A percentile compares a stretch with the other conserved stretches of the same genome.
Conservation (phyloP, 1,140 invertebrate species). For the Anagrus nilaparvatae region DNA sequence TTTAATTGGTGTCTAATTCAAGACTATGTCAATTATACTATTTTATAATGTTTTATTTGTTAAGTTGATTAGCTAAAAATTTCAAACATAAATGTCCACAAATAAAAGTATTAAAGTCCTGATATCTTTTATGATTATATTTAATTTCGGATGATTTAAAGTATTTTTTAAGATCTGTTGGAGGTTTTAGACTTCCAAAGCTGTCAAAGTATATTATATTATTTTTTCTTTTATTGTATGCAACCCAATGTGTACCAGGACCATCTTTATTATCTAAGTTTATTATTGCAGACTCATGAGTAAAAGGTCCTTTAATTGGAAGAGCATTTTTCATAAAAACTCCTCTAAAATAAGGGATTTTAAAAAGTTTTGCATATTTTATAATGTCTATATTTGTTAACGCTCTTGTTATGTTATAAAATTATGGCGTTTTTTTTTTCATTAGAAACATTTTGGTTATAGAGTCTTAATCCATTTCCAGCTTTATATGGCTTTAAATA, state of each 20-base stretch:
- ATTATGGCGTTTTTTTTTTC: conserved; percentile 4
- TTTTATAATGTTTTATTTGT: too few relatives aligned
- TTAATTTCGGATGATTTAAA: too few relatives aligned
- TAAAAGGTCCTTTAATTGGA: conserved; percentile 17
- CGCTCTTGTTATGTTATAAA: conserved; percentile 21
- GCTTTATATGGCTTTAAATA: conserved; percentile 30
- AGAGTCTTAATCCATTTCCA: conserved; percentile 21
- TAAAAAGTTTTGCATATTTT: conserved; percentile 18
- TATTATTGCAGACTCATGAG: conserved; percentile 23
- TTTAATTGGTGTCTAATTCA: too few relatives aligned
- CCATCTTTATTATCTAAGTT: conserved; percentile 24
- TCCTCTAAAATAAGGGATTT: conserved; percentile 24
- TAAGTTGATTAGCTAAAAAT: conserved; percentile 12
- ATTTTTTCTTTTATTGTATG: conserved; percentile 23
- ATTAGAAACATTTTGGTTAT: conserved; percentile 7
- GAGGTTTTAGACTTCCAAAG: conserved; percentile 26
- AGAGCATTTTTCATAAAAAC: conserved; percentile 24
- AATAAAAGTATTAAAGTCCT: too few relatives aligned
- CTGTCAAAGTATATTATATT: conserved; percentile 25
- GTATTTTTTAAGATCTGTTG: conserved; percentile 19
- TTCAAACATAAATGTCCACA: too few relatives aligned
- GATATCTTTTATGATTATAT: too few relatives aligned
- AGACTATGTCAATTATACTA: too few relatives aligned
- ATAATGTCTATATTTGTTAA: conserved; percentile 21
- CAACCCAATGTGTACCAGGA: conserved; percentile 27